A percentile compares a stretch with the other conserved stretches of the same genome.
Evolutionary conservation across 2,888 invertebrate genomes (phyloP).

Genomic region (Axea sp.): DNA sequence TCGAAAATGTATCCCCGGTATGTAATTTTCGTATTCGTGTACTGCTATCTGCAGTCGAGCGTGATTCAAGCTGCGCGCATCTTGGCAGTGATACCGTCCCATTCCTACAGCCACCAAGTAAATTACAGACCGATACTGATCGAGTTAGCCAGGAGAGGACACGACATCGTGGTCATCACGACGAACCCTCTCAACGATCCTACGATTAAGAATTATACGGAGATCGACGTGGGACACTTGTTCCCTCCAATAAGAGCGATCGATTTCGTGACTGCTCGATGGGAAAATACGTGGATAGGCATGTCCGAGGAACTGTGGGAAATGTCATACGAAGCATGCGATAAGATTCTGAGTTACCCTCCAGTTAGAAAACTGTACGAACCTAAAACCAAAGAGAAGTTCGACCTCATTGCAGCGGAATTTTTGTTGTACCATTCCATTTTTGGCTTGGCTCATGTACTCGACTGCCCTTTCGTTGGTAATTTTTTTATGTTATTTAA

Average conservation of each 20-base stretch:
- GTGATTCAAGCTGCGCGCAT: constrained; percentile 73
- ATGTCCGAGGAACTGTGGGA: neutral
- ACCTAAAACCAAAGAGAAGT: constrained; percentile 75
- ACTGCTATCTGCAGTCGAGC: neutral
- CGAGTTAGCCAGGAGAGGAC: constrained; percentile 79
- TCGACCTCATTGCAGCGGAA: constrained; percentile 82
- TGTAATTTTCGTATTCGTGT: constrained; percentile 3
- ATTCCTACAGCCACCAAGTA: constrained; percentile 80
- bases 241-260: accelerated
- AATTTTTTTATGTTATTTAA: no score
- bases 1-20: constrained; percentile 9
- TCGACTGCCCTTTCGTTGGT: constrained; percentile 81
- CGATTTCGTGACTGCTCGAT: constrained; percentile 14
- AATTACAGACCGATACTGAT: constrained; percentile 78
- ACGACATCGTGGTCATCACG: constrained; percentile 80
- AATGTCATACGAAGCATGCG: accelerated
- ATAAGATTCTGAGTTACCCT: constrained; percentile 64
- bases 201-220: constrained; percentile 74
- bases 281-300: constrained; percentile 11
- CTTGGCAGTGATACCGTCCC: constrained; percentile 77
- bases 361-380: constrained; percentile 59
- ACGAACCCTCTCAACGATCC: constrained; percentile 78
- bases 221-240: constrained; percentile 75
- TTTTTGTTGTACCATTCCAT: constrained; percentile 80
- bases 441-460: constrained; percentile 81